These are phyloP conservation scores for Sturmia bella DNA, from an alignment of 2,888 invertebrate genomes.

Conservation along the genomic window DNA sequence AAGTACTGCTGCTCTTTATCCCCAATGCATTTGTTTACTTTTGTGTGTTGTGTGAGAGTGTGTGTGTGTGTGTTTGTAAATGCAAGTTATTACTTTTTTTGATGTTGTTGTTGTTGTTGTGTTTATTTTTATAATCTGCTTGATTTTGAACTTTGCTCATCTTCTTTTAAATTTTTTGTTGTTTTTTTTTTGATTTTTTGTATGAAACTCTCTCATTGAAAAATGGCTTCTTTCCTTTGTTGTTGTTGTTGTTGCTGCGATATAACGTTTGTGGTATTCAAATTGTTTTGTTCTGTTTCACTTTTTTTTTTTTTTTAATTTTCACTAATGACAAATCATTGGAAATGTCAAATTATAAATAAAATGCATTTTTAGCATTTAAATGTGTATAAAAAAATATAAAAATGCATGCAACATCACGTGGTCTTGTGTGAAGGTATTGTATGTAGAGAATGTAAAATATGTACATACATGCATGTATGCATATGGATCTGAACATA, in stretches of 20 bases:
- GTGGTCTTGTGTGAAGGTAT: too few relatives aligned
- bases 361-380: conserved; percentile 39
- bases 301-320: conserved; percentile 29
- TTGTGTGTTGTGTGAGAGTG: not conserved
- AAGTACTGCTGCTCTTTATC: not conserved
- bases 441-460: too few relatives aligned
- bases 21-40: not conserved
- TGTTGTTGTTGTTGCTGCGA: conserved; percentile 2
- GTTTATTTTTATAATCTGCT: conserved; percentile 58
- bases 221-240: conserved; percentile 37
- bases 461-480: too few relatives aligned
- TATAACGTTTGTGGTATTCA: not conserved
- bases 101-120: not conserved
- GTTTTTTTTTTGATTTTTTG: conserved; percentile 6
- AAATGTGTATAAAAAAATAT: not conserved
- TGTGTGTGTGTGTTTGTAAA: not conserved
- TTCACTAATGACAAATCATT: conserved; percentile 58
- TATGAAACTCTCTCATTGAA: conserved; percentile 12
- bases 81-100: not conserved
- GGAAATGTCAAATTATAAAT: conserved; percentile 64
- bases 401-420: not conserved
- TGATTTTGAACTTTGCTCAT: conserved; percentile 69
- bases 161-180: conserved; percentile 22
- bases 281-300: conserved; percentile 4
- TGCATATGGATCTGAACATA: too few relatives aligned